Base-by-base conservation (phyloP, 2,888 invertebrate genomes). In the Hedychridium roseum region DNA sequence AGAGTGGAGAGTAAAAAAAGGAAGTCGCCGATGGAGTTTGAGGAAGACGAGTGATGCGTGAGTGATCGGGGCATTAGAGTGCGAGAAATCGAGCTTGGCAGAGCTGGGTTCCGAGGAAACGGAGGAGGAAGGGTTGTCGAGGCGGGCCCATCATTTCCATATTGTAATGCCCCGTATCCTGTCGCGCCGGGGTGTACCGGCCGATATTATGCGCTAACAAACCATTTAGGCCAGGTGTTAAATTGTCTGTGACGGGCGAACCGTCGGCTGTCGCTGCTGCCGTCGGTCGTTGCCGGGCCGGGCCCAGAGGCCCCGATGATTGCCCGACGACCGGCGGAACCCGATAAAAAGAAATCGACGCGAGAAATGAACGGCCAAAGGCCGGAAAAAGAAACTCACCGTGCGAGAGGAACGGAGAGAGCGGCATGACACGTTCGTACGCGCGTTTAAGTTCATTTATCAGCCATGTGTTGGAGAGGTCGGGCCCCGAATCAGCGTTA, bases 151-250 rank as follows among this genome's bases (percentile, higher is more conserved):
- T 73, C 68, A 74, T 78, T 77, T 76, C 75, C 76, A 77, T 77
- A 77, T 73, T 72, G 74, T 76, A 74, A 71, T 74, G 70, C 54
- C 67, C 70, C 64, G 74, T 75, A 75, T 76, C 78, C 78, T 76
- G 72, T 69, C 61, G 56, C 61, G 50, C 40, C 38, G 45, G 58
- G 62, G 48, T 55, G 60, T 57, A 62, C 64, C 61, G 67, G 54
- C 59, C 54, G 67, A 73, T 70, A 73, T 74, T 74, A 71, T 74
- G 71, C 73, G 72, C 62, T 74, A 70, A 72, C 74, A 73, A 75
- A 74, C 76, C 77, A 74, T 74, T 76, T 75, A 73, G 68, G 63
- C 72, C 77, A 78, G 77, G 78, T 78, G 77, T 77, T 76, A 74
- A 77, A 78, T 76, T 76, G 78, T 70, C 75, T 74, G 77, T 76